Percentiles rank a stretch among this genome's conserved stretches.
Evolutionary conservation across 1,140 invertebrate genomes (phyloP).

Genomic region (Centruroides vittatus): DNA sequence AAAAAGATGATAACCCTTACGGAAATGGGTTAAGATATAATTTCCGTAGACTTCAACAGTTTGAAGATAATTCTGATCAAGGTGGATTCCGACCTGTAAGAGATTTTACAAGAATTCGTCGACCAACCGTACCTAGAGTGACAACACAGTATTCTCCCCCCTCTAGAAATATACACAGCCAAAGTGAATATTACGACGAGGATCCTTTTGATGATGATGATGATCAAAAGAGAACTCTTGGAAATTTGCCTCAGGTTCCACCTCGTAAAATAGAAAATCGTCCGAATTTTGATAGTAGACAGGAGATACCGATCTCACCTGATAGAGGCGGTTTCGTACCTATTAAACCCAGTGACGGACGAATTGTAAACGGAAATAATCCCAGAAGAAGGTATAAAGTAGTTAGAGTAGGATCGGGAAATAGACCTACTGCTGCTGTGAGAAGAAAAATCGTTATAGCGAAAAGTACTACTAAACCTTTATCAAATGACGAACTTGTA

Average conservation of each 20-base stretch:
- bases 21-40: slow-evolving; percentile 13
- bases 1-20: slow-evolving; percentile 6
- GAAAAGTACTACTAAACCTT: too few species aligned
- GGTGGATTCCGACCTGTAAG: slow-evolving; percentile 4
- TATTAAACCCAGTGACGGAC: too few species aligned
- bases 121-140: slow-evolving; percentile 1
- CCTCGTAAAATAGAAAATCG: not conserved
- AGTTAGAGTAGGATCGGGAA: too few species aligned
- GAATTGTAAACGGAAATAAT: too few species aligned
- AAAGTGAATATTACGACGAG: not conserved
- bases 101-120: slow-evolving; percentile 12
- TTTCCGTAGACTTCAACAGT: slow-evolving; percentile 18
- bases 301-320: too few species aligned
- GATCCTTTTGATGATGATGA: not conserved
- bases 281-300: not conserved
- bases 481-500: not conserved
- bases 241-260: not conserved
- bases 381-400: too few species aligned
- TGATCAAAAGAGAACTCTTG: not conserved
- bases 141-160: not conserved
- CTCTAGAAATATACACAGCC: not conserved
- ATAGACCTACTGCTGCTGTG: too few species aligned
- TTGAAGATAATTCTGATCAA: slow-evolving; percentile 4
- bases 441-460: too few species aligned
- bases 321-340: too few species aligned